phyloP scores from a whole-genome alignment of 2,888 invertebrate species.

The Elaeidobius kamerunicus region DNA sequence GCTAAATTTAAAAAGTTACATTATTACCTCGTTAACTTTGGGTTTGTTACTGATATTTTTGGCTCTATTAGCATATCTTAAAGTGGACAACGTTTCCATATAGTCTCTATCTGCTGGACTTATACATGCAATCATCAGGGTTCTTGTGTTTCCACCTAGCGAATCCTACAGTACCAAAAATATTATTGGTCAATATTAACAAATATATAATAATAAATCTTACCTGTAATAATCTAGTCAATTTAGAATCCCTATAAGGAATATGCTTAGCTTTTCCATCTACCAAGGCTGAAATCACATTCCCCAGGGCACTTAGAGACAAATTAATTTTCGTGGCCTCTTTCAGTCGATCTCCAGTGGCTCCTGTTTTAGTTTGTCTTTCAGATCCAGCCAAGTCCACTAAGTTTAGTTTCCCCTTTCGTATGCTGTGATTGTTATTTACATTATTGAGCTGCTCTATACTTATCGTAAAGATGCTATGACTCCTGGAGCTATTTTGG shows the following conservation, averaged over 20 bases:
- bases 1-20: too few relatives aligned
- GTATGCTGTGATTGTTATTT: conserved; percentile 46
- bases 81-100: conserved; percentile 78
- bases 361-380: conserved; percentile 79
- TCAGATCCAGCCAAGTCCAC: conserved; percentile 90
- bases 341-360: conserved; percentile 78
- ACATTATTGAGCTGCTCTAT: conserved; percentile 71
- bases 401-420: conserved; percentile 70
- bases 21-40: conserved; percentile 71
- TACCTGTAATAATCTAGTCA: conserved; percentile 73
- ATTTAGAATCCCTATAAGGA: conserved; percentile 82
- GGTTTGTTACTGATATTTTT: conserved; percentile 86
- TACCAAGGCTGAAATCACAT: conserved; percentile 84
- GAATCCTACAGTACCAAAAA: conserved; percentile 57
- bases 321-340: conserved; percentile 90
- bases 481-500: conserved; percentile 79
- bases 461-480: conserved; percentile 83
- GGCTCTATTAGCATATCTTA: conserved; percentile 80
- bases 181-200: background rate
- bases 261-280: conserved; percentile 79
- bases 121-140: conserved; percentile 83
- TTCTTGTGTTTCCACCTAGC: conserved; percentile 83
- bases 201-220: conserved; percentile 16
- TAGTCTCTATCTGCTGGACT: conserved; percentile 81
- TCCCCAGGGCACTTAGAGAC: conserved; percentile 81